Evolutionary conservation across 2,113 vertebrate genomes (phyloP), one percentile per base, ranked within the genome.

Genomic region (cat (Felis catus)): DNA sequence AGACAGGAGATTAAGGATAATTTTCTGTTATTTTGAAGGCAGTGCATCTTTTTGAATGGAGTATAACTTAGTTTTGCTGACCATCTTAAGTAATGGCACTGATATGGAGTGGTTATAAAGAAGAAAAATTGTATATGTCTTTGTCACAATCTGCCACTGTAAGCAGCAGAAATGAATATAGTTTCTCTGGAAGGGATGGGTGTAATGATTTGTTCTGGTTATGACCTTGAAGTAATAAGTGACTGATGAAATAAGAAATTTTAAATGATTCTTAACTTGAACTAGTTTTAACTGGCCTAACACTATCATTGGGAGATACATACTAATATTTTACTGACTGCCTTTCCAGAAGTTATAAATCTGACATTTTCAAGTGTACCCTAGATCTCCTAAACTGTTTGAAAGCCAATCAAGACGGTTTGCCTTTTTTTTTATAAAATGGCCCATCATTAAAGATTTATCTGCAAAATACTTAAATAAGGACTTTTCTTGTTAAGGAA

Each of bases 161-260:
- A 89, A 87, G 90, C 6, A 91, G 36, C 86, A 89, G 61, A 91
- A 78, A 91, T 91, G 51, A 61, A 74, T 94, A 85, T 71, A 55
- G n/a, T 79, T 82, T 95, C 70, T 91, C 23, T 79, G 39, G 13
- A 58, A 87, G 15, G 15, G 74, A 36, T 91, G 33, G 3, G 25
- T 97, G 1, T 88, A 66, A 65, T 92, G 36, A 85, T 91, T 92
- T 79, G 27, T 92, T 97, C 66, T 92, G 18, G 55, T 65, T 84
- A 71, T 86, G 78, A 80, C 18, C 36, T 80, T 70, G 65, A 85
- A 61, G 58, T 82, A 92, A 39, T 25, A 94, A 76, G 41, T 92
- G 63, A 87, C 36, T 91, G 48, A 89, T 81, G 14, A 79, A 94
- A 51, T 6, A 84, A 73, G 14, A 51, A 76, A 70, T 94, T 95